A percentile compares a stretch with the other conserved stretches of the same genome.
phyloP scores from a whole-genome alignment of 2,113 vertebrate genomes.

The Brachyistius frenatus region DNA sequence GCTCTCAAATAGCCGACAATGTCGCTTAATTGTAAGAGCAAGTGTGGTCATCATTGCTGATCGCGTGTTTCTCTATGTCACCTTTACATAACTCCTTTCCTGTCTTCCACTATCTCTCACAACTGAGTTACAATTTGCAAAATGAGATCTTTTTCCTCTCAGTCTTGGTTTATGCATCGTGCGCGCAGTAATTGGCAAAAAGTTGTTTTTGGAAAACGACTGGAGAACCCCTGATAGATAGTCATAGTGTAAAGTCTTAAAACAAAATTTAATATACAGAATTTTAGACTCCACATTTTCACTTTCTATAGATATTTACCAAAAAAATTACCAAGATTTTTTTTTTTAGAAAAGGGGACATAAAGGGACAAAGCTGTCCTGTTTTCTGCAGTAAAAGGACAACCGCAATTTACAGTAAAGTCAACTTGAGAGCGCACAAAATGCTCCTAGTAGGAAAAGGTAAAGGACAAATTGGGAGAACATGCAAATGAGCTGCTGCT shows the following conservation, averaged over 20 bases:
- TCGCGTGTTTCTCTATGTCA: conserved; percentile 54
- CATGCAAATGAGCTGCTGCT: background rate
- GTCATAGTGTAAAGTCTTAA: background rate
- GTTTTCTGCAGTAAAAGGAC: background rate
- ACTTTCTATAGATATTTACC: too few species aligned
- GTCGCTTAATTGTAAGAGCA: conserved; percentile 39
- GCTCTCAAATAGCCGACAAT: conserved; percentile 43
- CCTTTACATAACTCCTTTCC: conserved; percentile 65
- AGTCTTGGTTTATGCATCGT: background rate
- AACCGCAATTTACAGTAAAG: background rate
- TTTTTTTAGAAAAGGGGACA: too few species aligned
- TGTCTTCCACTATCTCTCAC: background rate
- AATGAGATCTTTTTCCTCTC: background rate
- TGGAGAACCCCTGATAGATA: background rate
- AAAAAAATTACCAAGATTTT: too few species aligned
- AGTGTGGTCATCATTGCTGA: conserved; percentile 41
- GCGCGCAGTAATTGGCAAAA: too few species aligned
- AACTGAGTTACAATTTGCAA: background rate
- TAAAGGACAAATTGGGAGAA: background rate
- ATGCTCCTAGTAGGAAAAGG: background rate
- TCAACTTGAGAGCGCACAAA: background rate
- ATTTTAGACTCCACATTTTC: too few species aligned
- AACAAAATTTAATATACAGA: too few species aligned
- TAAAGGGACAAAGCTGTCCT: too few species aligned
- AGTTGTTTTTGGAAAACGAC: too few species aligned